A percentile compares a stretch with the other conserved stretches of the same genome.
These are phyloP conservation scores for Hydropotes inermis DNA, from an alignment of 2,113 vertebrate genomes.

Conservation along the genomic window DNA sequence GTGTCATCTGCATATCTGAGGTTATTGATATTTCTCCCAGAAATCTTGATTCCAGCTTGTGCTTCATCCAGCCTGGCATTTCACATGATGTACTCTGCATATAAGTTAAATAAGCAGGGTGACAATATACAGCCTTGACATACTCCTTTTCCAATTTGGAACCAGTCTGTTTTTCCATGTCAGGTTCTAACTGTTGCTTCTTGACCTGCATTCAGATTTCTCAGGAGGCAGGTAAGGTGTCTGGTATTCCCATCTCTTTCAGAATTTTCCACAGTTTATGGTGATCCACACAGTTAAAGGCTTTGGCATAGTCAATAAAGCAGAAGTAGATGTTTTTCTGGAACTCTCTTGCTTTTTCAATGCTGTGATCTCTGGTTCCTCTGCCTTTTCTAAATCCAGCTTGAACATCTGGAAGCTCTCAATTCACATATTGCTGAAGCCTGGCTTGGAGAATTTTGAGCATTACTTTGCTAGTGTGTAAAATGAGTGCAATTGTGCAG, in stretches of 20 bases:
- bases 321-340: background rate
- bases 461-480: background rate
- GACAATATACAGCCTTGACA: background rate
- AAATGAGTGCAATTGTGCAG: background rate
- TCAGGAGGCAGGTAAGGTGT: background rate
- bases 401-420: background rate
- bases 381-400: background rate
- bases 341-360: background rate
- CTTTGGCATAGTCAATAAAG: background rate
- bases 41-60: background rate
- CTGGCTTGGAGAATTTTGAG: background rate
- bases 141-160: background rate
- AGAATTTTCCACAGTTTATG: background rate
- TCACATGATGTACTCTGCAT: background rate
- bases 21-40: background rate
- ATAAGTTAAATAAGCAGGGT: background rate
- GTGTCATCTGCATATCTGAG: background rate
- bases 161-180: background rate
- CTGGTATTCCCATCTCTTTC: background rate
- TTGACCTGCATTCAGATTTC: background rate
- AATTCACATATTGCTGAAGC: background rate
- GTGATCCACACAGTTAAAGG: background rate
- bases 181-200: background rate
- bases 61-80: background rate
- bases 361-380: background rate